Evolutionary conservation across 2,888 invertebrate species (phyloP).

Genomic region (Epistrophe grossulariae): DNA sequence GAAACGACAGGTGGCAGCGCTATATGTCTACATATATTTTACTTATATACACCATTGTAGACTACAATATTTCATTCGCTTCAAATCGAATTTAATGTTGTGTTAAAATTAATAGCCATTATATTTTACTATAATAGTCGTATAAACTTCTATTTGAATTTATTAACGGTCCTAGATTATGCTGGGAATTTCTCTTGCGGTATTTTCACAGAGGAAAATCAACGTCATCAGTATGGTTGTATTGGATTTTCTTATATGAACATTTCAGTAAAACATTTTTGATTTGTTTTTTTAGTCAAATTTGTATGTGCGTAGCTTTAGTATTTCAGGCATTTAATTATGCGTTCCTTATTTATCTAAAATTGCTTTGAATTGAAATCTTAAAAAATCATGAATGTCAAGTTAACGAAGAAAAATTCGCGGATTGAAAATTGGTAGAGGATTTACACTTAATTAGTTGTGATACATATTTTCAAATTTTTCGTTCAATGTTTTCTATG

Average conservation of each 20-base stretch:
- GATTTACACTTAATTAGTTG: no score
- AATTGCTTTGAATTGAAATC: no score
- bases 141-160: slow-evolving; percentile 79
- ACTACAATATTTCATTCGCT: slow-evolving; percentile 27
- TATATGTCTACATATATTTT: no score
- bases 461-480: no score
- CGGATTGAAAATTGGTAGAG: no score
- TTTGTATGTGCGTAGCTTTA: no score
- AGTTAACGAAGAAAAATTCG: no score
- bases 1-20: no score
- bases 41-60: neutral
- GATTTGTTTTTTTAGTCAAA: neutral
- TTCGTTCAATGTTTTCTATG: no score
- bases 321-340: no score
- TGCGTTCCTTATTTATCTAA: no score
- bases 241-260: slow-evolving; percentile 46
- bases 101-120: slow-evolving; percentile 82
- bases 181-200: slow-evolving; percentile 6
- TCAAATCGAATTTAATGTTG: slow-evolving; percentile 79
- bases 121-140: slow-evolving; percentile 82
- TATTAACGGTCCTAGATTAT: slow-evolving; percentile 61
- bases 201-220: slow-evolving; percentile 56
- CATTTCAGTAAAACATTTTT: neutral
- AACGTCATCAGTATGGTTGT: slow-evolving; percentile 46
- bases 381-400: no score